Evolutionary conservation across 2,113 vertebrate species (phyloP), one percentile per base, ranked within the genome.

Genomic region (Cyprinodon brontotheroides): DNA sequence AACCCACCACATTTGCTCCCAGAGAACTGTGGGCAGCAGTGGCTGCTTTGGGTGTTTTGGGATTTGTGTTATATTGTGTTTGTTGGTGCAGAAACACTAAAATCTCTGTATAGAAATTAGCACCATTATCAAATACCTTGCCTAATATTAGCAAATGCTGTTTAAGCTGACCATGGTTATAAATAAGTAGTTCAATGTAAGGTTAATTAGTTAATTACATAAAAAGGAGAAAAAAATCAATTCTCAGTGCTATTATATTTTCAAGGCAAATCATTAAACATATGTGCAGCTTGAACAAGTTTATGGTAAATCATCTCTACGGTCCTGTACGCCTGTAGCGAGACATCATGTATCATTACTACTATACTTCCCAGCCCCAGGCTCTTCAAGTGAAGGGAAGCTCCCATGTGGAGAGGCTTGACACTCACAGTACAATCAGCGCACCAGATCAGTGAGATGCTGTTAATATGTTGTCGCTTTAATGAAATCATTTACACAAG

Each of bases 1-100:
- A 79, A 76, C 72, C 76, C 74, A n/a, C 20, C 74, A 14, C 39
- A 67, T 85, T 57, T 59, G 81, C 75, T 77, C 68, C 4, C 69
- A 63, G 69, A 75, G 65, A 69, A 47, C 61, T 37, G 41, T 13
- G 38, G 47, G 53, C 38, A 11, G 20, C 4, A 17, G 61, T 10
- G 15, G 39, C 5, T 38, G 39, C 5, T 38, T 57, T 3, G 7
- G 39, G 41, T 0, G 38, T 14, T 17, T 66, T 2, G 43, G 22
- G 40, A 22, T 43, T 61, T 1, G 17, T 48, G 68, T 68, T 48
- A 11, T 12, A 43, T 61, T 14, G 11, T 3, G 60, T 67, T 40
- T 57, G 39, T 38, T 57, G 37, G 17, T 29, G 47, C 63, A 40
- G 69, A 82, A 70, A 79, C 77, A 70, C 78, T 65, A 48, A 57